Percentiles rank a stretch among this genome's conserved stretches.
Evolutionary conservation across 2,888 invertebrate genomes (phyloP).

Genomic region (Agrotis puta): DNA sequence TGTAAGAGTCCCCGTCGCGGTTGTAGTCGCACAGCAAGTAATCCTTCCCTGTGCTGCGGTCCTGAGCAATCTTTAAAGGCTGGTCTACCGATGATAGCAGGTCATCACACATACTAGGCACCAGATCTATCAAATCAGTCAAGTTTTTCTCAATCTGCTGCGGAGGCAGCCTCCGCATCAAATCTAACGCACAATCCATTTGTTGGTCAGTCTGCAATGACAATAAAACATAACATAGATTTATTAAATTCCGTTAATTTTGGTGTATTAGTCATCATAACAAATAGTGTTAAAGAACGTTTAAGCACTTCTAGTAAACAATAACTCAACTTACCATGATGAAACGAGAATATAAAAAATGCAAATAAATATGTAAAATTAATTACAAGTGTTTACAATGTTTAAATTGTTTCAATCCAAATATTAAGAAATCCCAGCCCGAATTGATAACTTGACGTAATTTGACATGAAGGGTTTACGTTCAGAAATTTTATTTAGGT

Average conservation of each 20-base stretch:
- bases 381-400: slow-evolving; percentile 57
- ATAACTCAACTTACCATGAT: slow-evolving; percentile 74
- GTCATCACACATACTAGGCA: slow-evolving; percentile 98
- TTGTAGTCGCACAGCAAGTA: slow-evolving; percentile 99
- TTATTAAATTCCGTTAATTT: slow-evolving; percentile 69
- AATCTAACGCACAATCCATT: slow-evolving; percentile 99
- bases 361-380: slow-evolving; percentile 57
- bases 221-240: slow-evolving; percentile 67
- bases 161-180: slow-evolving; percentile 99
- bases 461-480: slow-evolving; percentile 65
- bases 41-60: slow-evolving; percentile 98
- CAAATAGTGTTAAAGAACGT: slow-evolving; percentile 71
- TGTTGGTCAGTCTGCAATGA: slow-evolving; percentile 96
- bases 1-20: slow-evolving; percentile 99
- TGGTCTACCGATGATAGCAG: slow-evolving; percentile 99
- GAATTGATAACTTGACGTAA: slow-evolving; percentile 73
- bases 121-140: slow-evolving; percentile 99
- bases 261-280: slow-evolving; percentile 88
- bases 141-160: slow-evolving; percentile 99
- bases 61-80: slow-evolving; percentile 99
- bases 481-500: slow-evolving; percentile 56
- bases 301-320: slow-evolving; percentile 39
- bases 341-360: slow-evolving; percentile 55
- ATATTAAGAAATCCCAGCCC: slow-evolving; percentile 71
- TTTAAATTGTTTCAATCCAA: slow-evolving; percentile 55